A percentile compares a stretch with the other conserved stretches of the same genome.
Evolutionary conservation across 2,113 vertebrate species (phyloP).

Genomic region (Arvicanthis niloticus): DNA sequence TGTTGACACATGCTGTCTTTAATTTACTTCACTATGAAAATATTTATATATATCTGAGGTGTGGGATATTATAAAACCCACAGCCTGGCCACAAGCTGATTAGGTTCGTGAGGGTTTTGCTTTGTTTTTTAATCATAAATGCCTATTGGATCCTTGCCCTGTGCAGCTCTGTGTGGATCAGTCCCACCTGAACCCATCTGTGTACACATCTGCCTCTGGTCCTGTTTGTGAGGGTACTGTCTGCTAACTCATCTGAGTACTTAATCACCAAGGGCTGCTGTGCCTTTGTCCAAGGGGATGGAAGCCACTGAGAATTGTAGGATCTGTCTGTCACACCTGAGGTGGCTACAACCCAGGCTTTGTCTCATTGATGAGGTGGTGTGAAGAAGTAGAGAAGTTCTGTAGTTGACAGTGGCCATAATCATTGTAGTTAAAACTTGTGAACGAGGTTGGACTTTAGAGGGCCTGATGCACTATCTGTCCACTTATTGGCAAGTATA

Average conservation of each 20-base stretch:
- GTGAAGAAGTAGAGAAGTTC: background rate
- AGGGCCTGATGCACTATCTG: background rate
- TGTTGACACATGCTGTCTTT: background rate
- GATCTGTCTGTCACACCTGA: too few species aligned
- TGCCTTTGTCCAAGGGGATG: background rate
- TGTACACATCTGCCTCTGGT: background rate
- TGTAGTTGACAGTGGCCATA: background rate
- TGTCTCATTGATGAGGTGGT: background rate
- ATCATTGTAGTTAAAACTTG: background rate
- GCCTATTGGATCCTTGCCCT: accelerated
- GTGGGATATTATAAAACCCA: background rate
- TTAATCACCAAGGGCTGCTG: background rate
- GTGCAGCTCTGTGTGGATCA: accelerated
- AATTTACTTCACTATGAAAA: background rate
- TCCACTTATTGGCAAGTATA: background rate
- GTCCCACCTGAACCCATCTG: background rate
- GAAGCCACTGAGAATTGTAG: background rate
- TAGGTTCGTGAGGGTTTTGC: background rate
- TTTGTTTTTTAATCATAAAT: background rate
- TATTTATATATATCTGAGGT: too few species aligned
- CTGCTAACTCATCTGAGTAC: background rate
- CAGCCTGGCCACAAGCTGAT: background rate
- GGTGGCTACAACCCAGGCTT: background rate
- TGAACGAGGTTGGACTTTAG: accelerated
- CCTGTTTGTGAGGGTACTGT: background rate